These are phyloP conservation scores for Liolophura sinensis DNA, from an alignment of 1,140 invertebrate species.

Conservation along the genomic window DNA sequence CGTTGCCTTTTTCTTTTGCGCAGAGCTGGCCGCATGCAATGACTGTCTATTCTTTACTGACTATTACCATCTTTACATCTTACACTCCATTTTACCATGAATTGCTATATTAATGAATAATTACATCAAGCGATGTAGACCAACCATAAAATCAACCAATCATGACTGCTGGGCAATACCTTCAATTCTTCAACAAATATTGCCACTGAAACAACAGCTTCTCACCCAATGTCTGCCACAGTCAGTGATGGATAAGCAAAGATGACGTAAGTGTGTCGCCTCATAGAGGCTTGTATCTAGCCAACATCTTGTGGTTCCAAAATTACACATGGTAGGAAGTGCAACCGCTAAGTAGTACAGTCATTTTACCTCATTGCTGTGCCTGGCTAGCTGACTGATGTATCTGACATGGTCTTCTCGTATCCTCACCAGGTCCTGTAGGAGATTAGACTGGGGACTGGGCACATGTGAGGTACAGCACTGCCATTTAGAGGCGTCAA, in stretches of 20 bases:
- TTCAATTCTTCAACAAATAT: no score
- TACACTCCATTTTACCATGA: no score
- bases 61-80: no score
- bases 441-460: constrained; percentile 91
- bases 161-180: no score
- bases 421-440: constrained; percentile 93
- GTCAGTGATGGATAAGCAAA: neutral
- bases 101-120: no score
- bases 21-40: no score
- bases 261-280: neutral
- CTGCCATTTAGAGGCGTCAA: constrained; percentile 92
- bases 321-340: constrained; percentile 2
- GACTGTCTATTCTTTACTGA: no score
- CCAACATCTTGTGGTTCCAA: neutral
- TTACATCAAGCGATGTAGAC: no score
- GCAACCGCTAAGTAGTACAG: constrained; percentile 1
- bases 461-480: constrained; percentile 64
- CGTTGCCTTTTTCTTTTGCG: no score
- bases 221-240: no score
- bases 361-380: constrained; percentile 82
- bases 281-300: neutral
- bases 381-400: constrained; percentile 93
- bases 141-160: no score
- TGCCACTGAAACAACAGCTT: no score
- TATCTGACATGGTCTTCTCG: constrained; percentile 97